phyloP scores from a whole-genome alignment of 1,140 invertebrate genomes.

The Aporrectodea caliginosa region DNA sequence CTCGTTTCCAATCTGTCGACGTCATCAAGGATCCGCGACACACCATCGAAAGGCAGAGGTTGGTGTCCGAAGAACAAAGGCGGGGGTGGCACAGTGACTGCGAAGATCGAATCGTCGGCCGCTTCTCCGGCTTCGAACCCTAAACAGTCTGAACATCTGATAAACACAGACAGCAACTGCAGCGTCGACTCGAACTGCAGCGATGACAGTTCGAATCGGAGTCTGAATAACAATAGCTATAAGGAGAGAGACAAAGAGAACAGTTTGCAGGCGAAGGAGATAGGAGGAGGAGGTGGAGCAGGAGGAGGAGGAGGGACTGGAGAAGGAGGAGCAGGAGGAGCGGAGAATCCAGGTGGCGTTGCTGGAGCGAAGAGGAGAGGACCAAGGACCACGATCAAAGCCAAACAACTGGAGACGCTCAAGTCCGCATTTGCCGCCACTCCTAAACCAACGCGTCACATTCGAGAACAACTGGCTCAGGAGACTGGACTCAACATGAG shows the following conservation, averaged over 20 bases:
- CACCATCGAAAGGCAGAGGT: background rate
- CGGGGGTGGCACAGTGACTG: too few relatives aligned
- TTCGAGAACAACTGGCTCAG: constrained; percentile 96
- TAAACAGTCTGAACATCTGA: background rate
- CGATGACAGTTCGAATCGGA: background rate
- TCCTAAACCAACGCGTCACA: constrained; percentile 97
- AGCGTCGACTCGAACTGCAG: background rate
- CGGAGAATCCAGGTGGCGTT: background rate
- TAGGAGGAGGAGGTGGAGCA: background rate
- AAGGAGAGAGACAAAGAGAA: background rate
- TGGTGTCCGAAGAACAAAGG: background rate
- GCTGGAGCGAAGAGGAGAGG: constrained; percentile 74
- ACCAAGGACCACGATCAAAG: constrained; percentile 95
- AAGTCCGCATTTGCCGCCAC: constrained; percentile 91
- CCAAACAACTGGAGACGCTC: constrained; percentile 68
- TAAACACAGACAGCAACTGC: background rate
- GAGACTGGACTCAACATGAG: constrained; percentile 98
- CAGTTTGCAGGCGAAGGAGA: too few relatives aligned
- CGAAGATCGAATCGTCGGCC: background rate
- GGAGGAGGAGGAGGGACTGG: too few relatives aligned
- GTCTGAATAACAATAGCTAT: background rate
- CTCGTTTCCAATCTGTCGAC: background rate
- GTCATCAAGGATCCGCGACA: background rate
- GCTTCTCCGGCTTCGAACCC: background rate
- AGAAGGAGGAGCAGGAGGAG: background rate